Evolutionary conservation across 2,113 vertebrate genomes (phyloP).

Genomic region (Lycaon pictus): DNA sequence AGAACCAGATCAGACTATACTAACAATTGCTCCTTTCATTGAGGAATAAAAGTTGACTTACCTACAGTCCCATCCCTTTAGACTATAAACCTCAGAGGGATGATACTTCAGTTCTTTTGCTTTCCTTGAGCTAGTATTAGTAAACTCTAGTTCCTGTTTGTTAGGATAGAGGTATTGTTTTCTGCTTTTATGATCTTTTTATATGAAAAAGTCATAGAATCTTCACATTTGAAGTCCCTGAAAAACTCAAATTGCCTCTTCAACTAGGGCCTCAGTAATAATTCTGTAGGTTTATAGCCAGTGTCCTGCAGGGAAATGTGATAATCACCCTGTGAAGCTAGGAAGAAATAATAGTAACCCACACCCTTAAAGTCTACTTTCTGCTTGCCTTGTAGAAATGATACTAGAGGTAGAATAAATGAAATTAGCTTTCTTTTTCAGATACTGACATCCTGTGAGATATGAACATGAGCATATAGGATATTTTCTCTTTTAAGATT

Average conservation of each 20-base stretch:
- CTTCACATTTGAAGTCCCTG: not conserved
- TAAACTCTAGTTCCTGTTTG: not conserved
- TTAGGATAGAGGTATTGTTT: constrained; percentile 26
- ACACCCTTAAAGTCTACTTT: not conserved
- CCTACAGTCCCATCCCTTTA: not conserved
- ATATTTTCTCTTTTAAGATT: constrained; percentile 40
- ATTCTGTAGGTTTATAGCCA: not conserved
- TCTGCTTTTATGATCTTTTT: constrained; percentile 8
- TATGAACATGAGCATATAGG: not conserved
- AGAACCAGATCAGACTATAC: not conserved
- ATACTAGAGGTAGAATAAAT: not conserved
- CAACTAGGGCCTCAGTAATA: not conserved
- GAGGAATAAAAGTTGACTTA: not conserved
- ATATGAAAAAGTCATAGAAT: constrained; percentile 7
- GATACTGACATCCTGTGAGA: not conserved
- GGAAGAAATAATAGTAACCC: not conserved
- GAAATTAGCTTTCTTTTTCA: not conserved
- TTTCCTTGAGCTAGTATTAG: not conserved
- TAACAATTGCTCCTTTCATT: not conserved
- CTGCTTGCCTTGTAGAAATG: not conserved
- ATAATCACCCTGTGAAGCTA: not conserved
- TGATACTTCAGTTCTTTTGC: not conserved
- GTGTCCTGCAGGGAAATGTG: not conserved
- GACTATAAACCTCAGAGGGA: not conserved
- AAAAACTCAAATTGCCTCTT: constrained; percentile 43